These are phyloP conservation scores for Orchesellides sinensis DNA, from an alignment of 2,888 invertebrate species.

Conservation along the genomic window DNA sequence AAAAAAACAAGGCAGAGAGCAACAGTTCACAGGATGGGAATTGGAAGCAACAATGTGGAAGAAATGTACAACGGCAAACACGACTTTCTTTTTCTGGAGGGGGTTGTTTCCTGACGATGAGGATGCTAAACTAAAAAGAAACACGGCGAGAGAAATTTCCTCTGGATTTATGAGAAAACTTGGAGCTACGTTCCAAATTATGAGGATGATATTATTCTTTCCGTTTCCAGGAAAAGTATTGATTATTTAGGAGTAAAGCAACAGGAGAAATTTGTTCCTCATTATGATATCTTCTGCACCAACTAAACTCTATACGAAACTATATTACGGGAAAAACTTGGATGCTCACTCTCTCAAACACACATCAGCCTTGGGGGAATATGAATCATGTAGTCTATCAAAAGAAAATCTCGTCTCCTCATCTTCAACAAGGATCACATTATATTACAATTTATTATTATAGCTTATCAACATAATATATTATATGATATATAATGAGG, in stretches of 20 bases:
- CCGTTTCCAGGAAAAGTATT: not conserved
- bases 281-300: too few relatives aligned
- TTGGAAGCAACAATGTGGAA: slow-evolving; percentile 49
- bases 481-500: not conserved
- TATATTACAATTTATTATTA: not conserved
- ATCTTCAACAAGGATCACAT: not conserved
- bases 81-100: not conserved
- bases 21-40: slow-evolving; percentile 11
- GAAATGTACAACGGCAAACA: slow-evolving; percentile 12
- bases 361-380: too few relatives aligned
- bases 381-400: not conserved
- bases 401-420: not conserved
- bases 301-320: too few relatives aligned
- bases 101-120: slow-evolving; percentile 4
- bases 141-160: not conserved
- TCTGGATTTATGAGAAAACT: too few relatives aligned
- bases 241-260: not conserved
- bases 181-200: not conserved
- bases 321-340: too few relatives aligned
- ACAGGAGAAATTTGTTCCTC: too few relatives aligned
- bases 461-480: not conserved
- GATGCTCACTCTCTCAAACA: too few relatives aligned
- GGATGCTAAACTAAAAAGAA: not conserved
- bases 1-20: slow-evolving; percentile 4
- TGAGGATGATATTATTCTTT: not conserved